Evolutionary conservation across 2,888 invertebrate species (phyloP).

Genomic region (Gnatocerus cornutus): DNA sequence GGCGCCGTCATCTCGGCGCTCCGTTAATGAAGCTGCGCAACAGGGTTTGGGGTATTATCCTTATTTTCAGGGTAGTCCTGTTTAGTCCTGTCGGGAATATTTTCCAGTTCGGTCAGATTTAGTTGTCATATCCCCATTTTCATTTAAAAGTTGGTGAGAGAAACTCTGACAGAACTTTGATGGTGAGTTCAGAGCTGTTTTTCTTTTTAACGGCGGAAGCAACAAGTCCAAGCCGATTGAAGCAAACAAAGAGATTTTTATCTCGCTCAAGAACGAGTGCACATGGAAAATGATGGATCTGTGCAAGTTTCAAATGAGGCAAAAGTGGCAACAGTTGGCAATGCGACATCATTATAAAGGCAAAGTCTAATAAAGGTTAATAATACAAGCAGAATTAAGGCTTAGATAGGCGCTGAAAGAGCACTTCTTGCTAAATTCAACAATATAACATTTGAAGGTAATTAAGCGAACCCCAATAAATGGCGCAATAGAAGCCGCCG

Average conservation of each 20-base stretch:
- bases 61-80: conserved; percentile 62
- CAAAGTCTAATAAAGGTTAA: too few species aligned
- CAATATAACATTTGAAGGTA: conserved; percentile 27
- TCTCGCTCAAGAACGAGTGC: too few species aligned
- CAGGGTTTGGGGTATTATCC: conserved; percentile 62
- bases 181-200: conserved; percentile 23
- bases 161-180: conserved; percentile 31
- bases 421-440: not conserved
- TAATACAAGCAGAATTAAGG: conserved; percentile 2
- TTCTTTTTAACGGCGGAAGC: not conserved
- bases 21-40: conserved; percentile 62
- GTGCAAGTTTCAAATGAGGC: too few species aligned
- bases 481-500: conserved; percentile 20
- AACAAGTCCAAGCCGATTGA: not conserved
- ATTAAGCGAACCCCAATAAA: conserved; percentile 21
- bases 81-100: conserved; percentile 64
- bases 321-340: not conserved
- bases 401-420: not conserved
- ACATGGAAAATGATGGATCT: too few species aligned
- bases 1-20: not conserved
- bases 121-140: conserved; percentile 27
- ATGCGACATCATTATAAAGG: too few species aligned
- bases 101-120: conserved; percentile 56
- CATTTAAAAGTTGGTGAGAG: conserved; percentile 26
- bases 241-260: too few species aligned